Evolutionary conservation across 1,140 invertebrate species (phyloP).

Genomic region (Ceratosolen solmsi): DNA sequence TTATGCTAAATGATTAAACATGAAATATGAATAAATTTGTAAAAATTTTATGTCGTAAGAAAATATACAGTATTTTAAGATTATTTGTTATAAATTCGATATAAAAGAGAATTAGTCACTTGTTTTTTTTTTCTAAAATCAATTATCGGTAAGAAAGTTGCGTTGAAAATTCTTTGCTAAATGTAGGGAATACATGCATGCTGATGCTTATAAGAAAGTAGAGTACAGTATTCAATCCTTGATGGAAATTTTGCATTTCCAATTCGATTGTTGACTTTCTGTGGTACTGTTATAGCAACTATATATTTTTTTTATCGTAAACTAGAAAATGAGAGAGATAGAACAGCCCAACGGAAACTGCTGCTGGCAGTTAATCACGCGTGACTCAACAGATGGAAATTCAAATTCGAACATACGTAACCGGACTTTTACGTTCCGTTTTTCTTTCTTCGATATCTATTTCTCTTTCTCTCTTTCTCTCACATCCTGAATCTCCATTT

Average conservation of each 20-base stretch:
- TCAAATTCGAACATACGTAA: conserved; percentile 29
- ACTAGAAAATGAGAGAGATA: not conserved
- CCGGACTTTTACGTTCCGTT: not conserved
- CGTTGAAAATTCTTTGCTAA: not conserved
- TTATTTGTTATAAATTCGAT: no score
- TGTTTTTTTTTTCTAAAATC: not conserved
- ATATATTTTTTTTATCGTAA: not conserved
- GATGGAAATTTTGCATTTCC: conserved; percentile 14
- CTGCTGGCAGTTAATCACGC: conserved; percentile 46
- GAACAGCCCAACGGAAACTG: not conserved
- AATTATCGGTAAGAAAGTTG: not conserved
- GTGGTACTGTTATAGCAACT: not conserved
- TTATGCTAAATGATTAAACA: no score
- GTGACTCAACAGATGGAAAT: conserved; percentile 33
- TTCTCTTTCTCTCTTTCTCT: not conserved
- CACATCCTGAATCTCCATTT: not conserved
- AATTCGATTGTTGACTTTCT: conserved; percentile 8
- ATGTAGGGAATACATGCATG: not conserved
- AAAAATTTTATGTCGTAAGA: no score
- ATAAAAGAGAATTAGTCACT: no score
- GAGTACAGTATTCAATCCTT: not conserved
- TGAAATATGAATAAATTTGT: no score
- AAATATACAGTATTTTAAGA: no score
- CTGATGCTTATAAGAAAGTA: not conserved
- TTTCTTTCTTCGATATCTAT: not conserved